A percentile compares a stretch with the other conserved stretches of the same genome.
Evolutionary conservation across 2,113 vertebrate genomes (phyloP).

Genomic region (Coregonus clupeaformis): DNA sequence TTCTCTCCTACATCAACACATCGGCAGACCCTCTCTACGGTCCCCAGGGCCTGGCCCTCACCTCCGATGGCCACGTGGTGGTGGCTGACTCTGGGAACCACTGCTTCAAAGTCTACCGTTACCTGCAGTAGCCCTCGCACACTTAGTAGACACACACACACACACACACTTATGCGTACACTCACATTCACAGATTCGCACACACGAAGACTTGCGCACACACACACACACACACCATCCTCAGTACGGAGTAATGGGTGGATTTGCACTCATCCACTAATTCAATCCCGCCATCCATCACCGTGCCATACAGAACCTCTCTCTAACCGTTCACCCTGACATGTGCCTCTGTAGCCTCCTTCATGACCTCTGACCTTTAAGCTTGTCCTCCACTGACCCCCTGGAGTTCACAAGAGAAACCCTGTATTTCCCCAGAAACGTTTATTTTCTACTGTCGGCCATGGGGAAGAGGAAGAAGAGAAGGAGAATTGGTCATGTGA

Average conservation of each 20-base stretch:
- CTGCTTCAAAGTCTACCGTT: constrained; percentile 98
- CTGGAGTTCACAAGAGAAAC: background rate
- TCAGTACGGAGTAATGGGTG: constrained; percentile 2
- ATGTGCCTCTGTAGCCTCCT: constrained; percentile 7
- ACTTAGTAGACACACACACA: background rate
- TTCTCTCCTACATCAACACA: constrained; percentile 97
- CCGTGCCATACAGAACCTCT: constrained; percentile 39
- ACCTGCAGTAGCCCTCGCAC: constrained; percentile 80
- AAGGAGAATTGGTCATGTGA: background rate
- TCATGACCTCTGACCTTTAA: background rate
- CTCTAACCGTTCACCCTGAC: constrained; percentile 15
- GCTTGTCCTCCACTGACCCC: background rate
- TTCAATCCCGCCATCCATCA: constrained; percentile 8
- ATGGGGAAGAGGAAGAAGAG: background rate
- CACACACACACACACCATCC: constrained; percentile 9
- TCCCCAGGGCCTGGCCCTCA: constrained; percentile 94
- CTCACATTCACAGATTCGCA: too few species aligned
- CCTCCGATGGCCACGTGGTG: constrained; percentile 93
- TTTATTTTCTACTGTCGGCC: background rate
- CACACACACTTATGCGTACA: too few species aligned
- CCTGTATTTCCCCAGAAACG: background rate
- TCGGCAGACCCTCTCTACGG: constrained; percentile 96
- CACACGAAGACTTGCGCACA: constrained; percentile 11
- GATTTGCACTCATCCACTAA: constrained; percentile 38
- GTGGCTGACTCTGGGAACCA: constrained; percentile 99